Base-by-base conservation (phyloP, 2,888 invertebrate genomes). In the Trissolcus brochymenae region DNA sequence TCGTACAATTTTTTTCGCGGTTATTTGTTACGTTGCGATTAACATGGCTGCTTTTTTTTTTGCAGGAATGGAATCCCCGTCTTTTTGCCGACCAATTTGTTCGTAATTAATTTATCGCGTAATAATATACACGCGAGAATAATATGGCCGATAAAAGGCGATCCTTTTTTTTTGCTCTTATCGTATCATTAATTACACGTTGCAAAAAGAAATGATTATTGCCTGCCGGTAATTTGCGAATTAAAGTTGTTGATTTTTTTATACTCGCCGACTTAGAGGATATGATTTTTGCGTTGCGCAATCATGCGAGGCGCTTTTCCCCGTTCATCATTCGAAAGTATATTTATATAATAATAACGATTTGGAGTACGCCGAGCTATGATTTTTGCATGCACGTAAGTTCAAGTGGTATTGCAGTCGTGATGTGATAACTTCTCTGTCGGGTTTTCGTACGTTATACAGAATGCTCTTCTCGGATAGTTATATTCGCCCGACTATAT, bases 291-390 rank as follows among this genome's bases (percentile, higher is more conserved):
- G 60, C 50, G 60, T 73, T 73, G 73, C 55, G 60, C 55, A 73
- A 73, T 66, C 60, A 55, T 57, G 41, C 65, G 54, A 54, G 16
- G 46, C 16, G 35, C 35, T 35, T 51, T 43, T 49, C 25, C 65
- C 41, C 46, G 25, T 51, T 41, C 56, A 50, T 62, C 35, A 35
- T 35, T 70, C 51, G 62, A 70, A 70, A 64, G 64, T 53, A 64
- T 59, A 72, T 64, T 72, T 64, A 65, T 65, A 72, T 65, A 72
- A 65, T 72, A 64, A 64, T 61, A 71, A 71, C 71, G 71, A 71
- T 71, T 71, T 43, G 57, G 56, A 71, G 2, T 35, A 35, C 35
- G 62, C 49, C 49, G 59, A 70, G 46, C 43, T 72, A 72, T 46
- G 61, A 73, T 73, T 73, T 73, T 73, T 55, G 50, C 66, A 56